Evolutionary conservation across 2,113 vertebrate species (phyloP), one percentile per base, ranked within the genome.

Genomic region (Etheostoma spectabile): DNA sequence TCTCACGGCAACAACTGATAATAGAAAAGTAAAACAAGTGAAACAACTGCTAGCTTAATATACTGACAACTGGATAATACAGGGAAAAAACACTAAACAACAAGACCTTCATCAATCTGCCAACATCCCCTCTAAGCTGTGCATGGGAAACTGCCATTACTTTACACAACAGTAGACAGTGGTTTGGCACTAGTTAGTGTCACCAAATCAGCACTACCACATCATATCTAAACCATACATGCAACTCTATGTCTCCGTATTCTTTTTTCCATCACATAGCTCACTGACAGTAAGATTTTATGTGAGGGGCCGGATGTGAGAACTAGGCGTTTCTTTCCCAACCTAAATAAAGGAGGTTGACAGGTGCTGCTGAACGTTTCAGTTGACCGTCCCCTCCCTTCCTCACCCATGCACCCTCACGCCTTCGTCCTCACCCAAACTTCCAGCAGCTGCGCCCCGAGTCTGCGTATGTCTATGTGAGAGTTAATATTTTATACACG

Each of bases 341-440:
- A 83, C 83, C 61, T 79, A 77, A 79, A 70, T 67, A 78, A 85
- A 82, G 63, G 59, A 78, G 46, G 48, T 3, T 1, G 81, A 90
- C 88, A 89, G 90, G 81, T 91, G 88, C 56, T 52, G 46, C 2
- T 78, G 63, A 75, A 72, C 0, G 33, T 82, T 88, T 88, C 38
- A 67, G 85, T 76, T 73, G 75, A 52, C 52, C 11, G 27, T 14
- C 56, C 8, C 21, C 46, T 42, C 22, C n/a, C 45, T 13, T 46
- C 52, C 42, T 62, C 48, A 42, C 18, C 63, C 38, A 5, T 68
- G 77, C 87, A 84, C 84, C 69, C 79, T n/a, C 53, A 13, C 68
- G 61, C 18, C 51, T 71, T 27, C 30, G 0, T 67, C 10, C 68
- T 69, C 53, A 38, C 62, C 77, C 76, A 22, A 22, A 38, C 59